Evolutionary conservation across 2,888 invertebrate genomes (phyloP), one percentile per base, ranked within the genome.

Genomic region (Nomada fabriciana): DNA sequence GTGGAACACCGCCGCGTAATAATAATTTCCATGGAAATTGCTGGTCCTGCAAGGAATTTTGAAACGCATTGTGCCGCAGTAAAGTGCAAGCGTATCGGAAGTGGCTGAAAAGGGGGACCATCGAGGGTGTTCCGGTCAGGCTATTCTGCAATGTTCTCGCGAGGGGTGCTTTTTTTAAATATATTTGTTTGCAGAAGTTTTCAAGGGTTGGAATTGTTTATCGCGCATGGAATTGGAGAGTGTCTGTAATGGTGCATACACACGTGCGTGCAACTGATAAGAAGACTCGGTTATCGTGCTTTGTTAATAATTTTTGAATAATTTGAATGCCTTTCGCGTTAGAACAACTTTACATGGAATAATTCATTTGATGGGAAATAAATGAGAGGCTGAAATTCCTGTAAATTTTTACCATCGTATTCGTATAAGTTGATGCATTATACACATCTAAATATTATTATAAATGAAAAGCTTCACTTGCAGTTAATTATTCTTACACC

Each of bases 21-120:
- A 89, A 80, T 88, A 89, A 89, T 89, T 89, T 86, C 64, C 86
- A 88, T 88, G 88, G 87, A 87, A 88, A 88, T 88, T 86, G 67
- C 60, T 68, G 67, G 75, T 61, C 73, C 65, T 76, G 77, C 73
- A 81, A 81, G 71, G 86, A 83, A 83, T 85, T 86, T 85, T 69
- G 75, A 68, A 75, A 61, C 63, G 70, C 69, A 53, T 64, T 23
- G 5, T 72, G 76, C 53, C 20, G 47, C 43, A 43, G 29, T 60
- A 25, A 57, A 20, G 11, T 69, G 64, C 65, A 23, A 47, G 72
- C 63, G 55, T n/a, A 73, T 71, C 25, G 63, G 64, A n/a, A 72
- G 65, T n/a, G 42, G 52, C 42, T 55, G 57, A 18, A 29, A 25
- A 52, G 9, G n/a, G 15, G 5, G 23, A 18, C 7, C 20, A 25